A percentile compares a stretch with the other conserved stretches of the same genome.
phyloP scores from a whole-genome alignment of 2,888 invertebrate genomes.

The Chrysolina haemoptera region DNA sequence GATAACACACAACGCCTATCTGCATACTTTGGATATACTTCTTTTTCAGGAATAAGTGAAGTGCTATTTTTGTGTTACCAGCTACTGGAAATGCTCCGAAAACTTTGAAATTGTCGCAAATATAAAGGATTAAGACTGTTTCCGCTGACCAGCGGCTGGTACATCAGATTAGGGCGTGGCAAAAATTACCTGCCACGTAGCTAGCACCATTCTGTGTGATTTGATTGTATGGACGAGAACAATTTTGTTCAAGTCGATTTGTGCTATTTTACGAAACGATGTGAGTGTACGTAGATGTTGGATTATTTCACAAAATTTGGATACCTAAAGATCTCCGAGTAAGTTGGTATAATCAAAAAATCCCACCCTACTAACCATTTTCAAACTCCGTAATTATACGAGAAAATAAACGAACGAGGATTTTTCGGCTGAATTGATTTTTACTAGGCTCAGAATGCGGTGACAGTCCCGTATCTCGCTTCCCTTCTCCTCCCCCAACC shows the following conservation, averaged over 20 bases:
- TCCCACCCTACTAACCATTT: slow-evolving; percentile 40
- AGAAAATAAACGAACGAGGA: slow-evolving; percentile 28
- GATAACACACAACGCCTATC: slow-evolving; percentile 41
- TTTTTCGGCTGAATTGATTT: slow-evolving; percentile 57
- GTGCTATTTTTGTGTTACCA: slow-evolving; percentile 56
- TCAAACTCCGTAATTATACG: slow-evolving; percentile 16
- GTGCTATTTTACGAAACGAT: slow-evolving; percentile 38
- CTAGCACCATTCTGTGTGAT: slow-evolving; percentile 35
- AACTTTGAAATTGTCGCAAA: slow-evolving; percentile 29
- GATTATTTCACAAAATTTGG: slow-evolving; percentile 42
- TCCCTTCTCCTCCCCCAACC: slow-evolving; percentile 50
- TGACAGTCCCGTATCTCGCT: slow-evolving; percentile 61
- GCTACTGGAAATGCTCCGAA: slow-evolving; percentile 44
- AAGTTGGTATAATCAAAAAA: slow-evolving; percentile 48
- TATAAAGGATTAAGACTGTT: slow-evolving; percentile 25
- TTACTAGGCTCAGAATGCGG: slow-evolving; percentile 49
- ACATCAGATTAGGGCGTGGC: slow-evolving; percentile 49
- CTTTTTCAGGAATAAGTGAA: slow-evolving; percentile 55
- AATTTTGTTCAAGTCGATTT: slow-evolving; percentile 32
- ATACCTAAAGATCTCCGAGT: slow-evolving; percentile 44
- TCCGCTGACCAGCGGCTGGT: slow-evolving; percentile 28
- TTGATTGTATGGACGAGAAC: slow-evolving; percentile 28
- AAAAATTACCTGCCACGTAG: slow-evolving; percentile 30
- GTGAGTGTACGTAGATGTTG: slow-evolving; percentile 49
- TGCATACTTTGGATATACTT: slow-evolving; percentile 29